Evolutionary conservation across 2,797 vertebrate genomes (phyloP).

Genomic region (Semotilus atromaculatus): DNA sequence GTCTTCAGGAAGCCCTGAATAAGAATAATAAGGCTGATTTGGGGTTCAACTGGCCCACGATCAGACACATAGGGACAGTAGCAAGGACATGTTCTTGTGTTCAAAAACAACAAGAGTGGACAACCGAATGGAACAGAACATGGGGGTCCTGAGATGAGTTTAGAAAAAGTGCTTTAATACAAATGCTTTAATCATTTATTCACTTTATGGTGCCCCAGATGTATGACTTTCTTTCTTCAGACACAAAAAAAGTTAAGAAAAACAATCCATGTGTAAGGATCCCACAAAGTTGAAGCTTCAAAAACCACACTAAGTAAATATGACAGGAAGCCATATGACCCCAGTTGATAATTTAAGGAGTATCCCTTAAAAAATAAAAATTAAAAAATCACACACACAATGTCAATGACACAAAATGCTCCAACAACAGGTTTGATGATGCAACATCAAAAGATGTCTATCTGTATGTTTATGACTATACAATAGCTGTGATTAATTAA

Average conservation of each 20-base stretch:
- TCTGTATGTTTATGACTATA: not conserved
- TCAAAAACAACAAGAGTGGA: not conserved
- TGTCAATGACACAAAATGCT: not conserved
- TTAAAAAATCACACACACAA: not conserved
- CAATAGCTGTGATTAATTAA: not conserved
- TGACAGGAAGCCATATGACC: not conserved
- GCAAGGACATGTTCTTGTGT: not conserved
- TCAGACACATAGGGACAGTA: not conserved
- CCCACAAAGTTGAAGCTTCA: not conserved
- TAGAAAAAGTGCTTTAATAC: too few relatives aligned
- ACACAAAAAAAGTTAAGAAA: not conserved
- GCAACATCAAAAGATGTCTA: not conserved
- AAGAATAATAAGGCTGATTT: not conserved
- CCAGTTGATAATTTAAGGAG: not conserved
- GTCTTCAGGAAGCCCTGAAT: not conserved
- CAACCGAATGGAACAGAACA: not conserved
- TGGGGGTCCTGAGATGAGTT: not conserved
- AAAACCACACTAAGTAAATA: not conserved
- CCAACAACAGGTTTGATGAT: not conserved
- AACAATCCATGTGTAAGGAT: not conserved
- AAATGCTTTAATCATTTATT: not conserved
- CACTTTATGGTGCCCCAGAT: not conserved
- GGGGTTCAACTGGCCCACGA: too few relatives aligned
- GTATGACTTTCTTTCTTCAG: not conserved
- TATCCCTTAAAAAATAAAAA: not conserved